Evolutionary conservation across 2,797 vertebrate genomes (phyloP), one percentile per base, ranked within the genome.

Genomic region (Menidia menidia): DNA sequence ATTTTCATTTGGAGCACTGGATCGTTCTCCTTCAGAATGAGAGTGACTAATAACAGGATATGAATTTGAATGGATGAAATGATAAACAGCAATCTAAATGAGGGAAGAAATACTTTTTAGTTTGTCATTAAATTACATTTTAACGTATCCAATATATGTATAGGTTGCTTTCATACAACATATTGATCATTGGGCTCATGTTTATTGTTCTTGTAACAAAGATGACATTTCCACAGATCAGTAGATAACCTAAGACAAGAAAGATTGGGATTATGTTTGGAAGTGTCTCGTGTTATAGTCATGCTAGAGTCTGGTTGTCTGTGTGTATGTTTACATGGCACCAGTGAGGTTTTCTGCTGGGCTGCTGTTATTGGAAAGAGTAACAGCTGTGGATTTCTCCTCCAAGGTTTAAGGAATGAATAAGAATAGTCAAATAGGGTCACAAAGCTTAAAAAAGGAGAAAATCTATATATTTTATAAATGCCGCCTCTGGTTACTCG

Each of bases 401-500:
- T 60, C 14, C 58, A 41, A 45, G 64, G 30, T 39, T 6, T 67
- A 25, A 44, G 33, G 14, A 39, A 39, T 39, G 4, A 39, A 39
- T 39, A 39, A 39, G 35, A 15, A 31, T 44, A 39, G 35, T 59
- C 45, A 56, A 14, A 16, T 15, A 3, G 18, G 8, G 18, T 48
- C 3, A 48, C n/a, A 11, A 50, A 19, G 47, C 6, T 47, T 16
- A 47, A 6, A 47, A 19, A 12, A 59, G 6, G 6, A 43, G 19
- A 4, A 4, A 10, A n/a, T n/a, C 18, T 47, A 6, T n/a, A n/a
- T 16, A 47, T 9, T 3, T 19, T 62, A 18, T 75, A 65, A 53
- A 61, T 64, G 33, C 41, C 4, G 47, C 32, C 19, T 1, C 30
- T 69, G 19, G 50, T 51, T 19, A 19, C 51, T 82, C 59, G n/a